phyloP scores from a whole-genome alignment of 1,140 invertebrate species.

The Drosophila simulans region DNA sequence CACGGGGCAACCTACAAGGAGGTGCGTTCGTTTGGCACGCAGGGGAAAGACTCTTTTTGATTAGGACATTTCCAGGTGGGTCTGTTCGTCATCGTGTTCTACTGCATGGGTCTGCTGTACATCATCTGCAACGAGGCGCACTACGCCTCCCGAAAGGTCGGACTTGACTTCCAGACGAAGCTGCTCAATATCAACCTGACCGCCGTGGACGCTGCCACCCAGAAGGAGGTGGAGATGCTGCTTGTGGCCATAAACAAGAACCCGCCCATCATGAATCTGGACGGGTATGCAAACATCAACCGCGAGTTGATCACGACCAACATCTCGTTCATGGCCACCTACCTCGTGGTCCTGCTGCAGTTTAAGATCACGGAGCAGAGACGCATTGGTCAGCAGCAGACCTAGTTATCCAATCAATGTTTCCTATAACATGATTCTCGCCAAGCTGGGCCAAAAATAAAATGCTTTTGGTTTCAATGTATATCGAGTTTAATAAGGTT shows the following conservation, averaged over 20 bases:
- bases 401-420: neutral
- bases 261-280: slow-evolving; percentile 89
- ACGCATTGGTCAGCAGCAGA: slow-evolving; percentile 20
- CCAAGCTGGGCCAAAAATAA: too few relatives aligned
- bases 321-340: slow-evolving; percentile 88
- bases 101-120: slow-evolving; percentile 88
- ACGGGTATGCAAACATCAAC: slow-evolving; percentile 89
- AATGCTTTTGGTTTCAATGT: too few relatives aligned
- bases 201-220: slow-evolving; percentile 86
- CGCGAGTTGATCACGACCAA: slow-evolving; percentile 88
- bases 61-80: slow-evolving; percentile 85
- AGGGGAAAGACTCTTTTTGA: neutral
- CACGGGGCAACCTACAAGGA: slow-evolving; percentile 89
- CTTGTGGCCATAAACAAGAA: slow-evolving; percentile 89
- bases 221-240: slow-evolving; percentile 89
- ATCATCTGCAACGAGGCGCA: slow-evolving; percentile 90
- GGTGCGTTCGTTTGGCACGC: slow-evolving; percentile 83
- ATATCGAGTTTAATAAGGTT: too few relatives aligned
- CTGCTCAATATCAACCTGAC: slow-evolving; percentile 88
- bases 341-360: slow-evolving; percentile 89
- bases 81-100: slow-evolving; percentile 88
- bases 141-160: slow-evolving; percentile 88
- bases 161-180: slow-evolving; percentile 88
- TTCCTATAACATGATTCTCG: neutral
- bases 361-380: slow-evolving; percentile 86